Evolutionary conservation across 2,797 vertebrate genomes (phyloP).

Genomic region (Sebastes cheni): DNA sequence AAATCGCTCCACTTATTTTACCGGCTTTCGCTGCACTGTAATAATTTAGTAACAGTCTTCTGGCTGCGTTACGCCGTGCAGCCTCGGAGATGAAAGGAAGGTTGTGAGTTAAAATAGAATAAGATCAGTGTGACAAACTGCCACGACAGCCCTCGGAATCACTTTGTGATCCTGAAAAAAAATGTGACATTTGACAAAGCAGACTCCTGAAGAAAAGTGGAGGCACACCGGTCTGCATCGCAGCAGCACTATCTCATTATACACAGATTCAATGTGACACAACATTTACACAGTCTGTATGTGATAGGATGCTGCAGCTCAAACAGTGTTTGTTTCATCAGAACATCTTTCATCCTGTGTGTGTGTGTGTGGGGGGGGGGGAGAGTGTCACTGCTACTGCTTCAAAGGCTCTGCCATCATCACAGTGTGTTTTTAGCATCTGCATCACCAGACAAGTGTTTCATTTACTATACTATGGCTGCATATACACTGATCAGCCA

Average conservation of each 20-base stretch:
- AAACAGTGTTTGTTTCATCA: constrained; percentile 1
- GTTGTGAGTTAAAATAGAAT: constrained; percentile 38
- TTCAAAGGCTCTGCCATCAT: background rate
- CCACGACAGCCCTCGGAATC: constrained; percentile 17
- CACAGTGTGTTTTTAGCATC: background rate
- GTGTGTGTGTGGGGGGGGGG: background rate
- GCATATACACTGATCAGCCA: background rate
- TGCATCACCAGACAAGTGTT: background rate
- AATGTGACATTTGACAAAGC: constrained; percentile 7
- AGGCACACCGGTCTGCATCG: background rate
- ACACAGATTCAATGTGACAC: constrained; percentile 24
- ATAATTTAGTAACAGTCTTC: constrained; percentile 9
- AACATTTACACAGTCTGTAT: constrained; percentile 18
- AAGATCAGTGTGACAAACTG: constrained; percentile 23
- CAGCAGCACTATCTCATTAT: background rate
- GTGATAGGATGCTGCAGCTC: constrained; percentile 24
- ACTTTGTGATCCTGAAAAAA: constrained; percentile 11
- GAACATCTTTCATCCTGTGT: background rate
- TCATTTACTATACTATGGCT: background rate
- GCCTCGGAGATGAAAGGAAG: constrained; percentile 27
- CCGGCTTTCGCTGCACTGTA: background rate
- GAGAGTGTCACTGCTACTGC: background rate
- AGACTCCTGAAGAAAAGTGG: background rate
- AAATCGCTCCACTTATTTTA: constrained; percentile 20
- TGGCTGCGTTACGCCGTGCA: background rate